Evolutionary conservation across 2,888 invertebrate species (phyloP).

Genomic region (Drosophila peninsularis): DNA sequence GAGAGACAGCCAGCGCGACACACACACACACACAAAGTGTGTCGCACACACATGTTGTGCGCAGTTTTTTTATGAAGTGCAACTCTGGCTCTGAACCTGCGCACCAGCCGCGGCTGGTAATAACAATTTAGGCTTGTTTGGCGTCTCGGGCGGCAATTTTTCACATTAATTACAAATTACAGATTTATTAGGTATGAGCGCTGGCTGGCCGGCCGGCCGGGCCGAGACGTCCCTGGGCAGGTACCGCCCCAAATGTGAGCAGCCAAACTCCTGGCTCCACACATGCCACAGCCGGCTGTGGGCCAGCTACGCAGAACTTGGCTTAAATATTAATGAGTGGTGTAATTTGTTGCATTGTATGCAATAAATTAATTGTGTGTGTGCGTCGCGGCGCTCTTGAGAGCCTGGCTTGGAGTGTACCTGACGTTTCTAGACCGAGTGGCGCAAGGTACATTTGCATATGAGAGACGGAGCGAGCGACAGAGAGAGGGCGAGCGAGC

Average conservation of each 20-base stretch:
- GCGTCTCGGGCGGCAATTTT: slow-evolving; percentile 77
- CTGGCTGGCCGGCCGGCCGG: slow-evolving; percentile 1
- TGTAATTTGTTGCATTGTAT: slow-evolving; percentile 81
- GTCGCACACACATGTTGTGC: slow-evolving; percentile 36
- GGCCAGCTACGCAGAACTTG: slow-evolving; percentile 64
- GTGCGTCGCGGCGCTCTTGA: slow-evolving; percentile 63
- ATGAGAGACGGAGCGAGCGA: slow-evolving; percentile 33
- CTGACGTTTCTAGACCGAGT: slow-evolving; percentile 61
- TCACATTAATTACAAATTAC: slow-evolving; percentile 82
- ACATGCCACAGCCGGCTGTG: slow-evolving; percentile 43
- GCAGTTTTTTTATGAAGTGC: slow-evolving; percentile 59
- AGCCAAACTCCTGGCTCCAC: slow-evolving; percentile 12
- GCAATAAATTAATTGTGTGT: slow-evolving; percentile 79
- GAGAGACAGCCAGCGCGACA: slow-evolving; percentile 34
- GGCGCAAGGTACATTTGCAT: slow-evolving; percentile 69
- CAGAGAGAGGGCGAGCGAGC: too few species aligned
- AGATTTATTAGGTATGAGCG: slow-evolving; percentile 79
- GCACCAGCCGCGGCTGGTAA: slow-evolving; percentile 44
- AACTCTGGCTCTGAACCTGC: slow-evolving; percentile 40
- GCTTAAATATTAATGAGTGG: slow-evolving; percentile 81
- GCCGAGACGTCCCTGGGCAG: slow-evolving; percentile 35
- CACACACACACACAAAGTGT: slow-evolving; percentile 20
- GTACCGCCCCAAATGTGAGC: slow-evolving; percentile 39
- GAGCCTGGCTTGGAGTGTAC: slow-evolving; percentile 22
- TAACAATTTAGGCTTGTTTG: slow-evolving; percentile 81